Conservation (phyloP, 2,888 invertebrate genomes). For the Protophormia terraenovae region DNA sequence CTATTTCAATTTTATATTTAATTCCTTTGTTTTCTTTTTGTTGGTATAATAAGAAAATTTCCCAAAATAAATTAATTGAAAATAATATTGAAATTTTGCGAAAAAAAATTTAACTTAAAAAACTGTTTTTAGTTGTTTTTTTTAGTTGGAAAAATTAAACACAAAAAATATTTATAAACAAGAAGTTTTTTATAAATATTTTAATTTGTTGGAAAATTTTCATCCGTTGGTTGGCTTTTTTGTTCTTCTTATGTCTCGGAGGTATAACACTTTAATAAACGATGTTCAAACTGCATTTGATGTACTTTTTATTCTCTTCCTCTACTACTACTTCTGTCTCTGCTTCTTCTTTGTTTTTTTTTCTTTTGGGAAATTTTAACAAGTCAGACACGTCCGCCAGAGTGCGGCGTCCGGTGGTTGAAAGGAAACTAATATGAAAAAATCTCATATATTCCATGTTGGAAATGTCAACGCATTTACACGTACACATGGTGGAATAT, state of each 20-base stretch:
- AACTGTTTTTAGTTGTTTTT: slow-evolving; percentile 16
- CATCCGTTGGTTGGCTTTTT: slow-evolving; percentile 67
- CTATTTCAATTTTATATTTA: background rate
- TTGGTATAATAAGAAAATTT: background rate
- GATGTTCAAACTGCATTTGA: slow-evolving; percentile 51
- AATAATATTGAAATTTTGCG: slow-evolving; percentile 25
- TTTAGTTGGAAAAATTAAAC: slow-evolving; percentile 63
- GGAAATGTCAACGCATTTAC: slow-evolving; percentile 38
- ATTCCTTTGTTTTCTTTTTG: background rate
- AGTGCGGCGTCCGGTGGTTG: slow-evolving; percentile 77
- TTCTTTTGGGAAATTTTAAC: slow-evolving; percentile 58
- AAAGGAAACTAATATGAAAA: slow-evolving; percentile 72
- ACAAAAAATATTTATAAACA: slow-evolving; percentile 69
- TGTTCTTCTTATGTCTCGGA: slow-evolving; percentile 64
- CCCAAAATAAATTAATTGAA: background rate
- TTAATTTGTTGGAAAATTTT: slow-evolving; percentile 56
- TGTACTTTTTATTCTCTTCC: slow-evolving; percentile 17
- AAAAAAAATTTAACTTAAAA: slow-evolving; percentile 37
- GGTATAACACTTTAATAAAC: slow-evolving; percentile 66
- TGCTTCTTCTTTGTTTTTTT: slow-evolving; percentile 29
- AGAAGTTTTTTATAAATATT: slow-evolving; percentile 66
- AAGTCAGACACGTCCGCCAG: slow-evolving; percentile 74
- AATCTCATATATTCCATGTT: slow-evolving; percentile 18
- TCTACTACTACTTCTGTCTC: background rate
- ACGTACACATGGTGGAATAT: background rate